phyloP scores from a whole-genome alignment of 2,797 vertebrate species.

The Hybognathus amarus region DNA sequence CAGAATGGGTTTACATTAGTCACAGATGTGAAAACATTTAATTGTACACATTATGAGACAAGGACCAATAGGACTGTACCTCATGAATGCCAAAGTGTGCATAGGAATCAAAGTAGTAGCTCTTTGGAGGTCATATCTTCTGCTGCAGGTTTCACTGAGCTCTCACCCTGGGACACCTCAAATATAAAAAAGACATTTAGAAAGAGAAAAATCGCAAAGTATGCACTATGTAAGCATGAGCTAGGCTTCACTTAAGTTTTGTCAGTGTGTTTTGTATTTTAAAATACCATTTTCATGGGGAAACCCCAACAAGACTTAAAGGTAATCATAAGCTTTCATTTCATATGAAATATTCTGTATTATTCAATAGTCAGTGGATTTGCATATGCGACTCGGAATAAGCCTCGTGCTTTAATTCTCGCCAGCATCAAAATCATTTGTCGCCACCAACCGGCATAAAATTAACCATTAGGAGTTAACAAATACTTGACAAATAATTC shows the following conservation, averaged over 20 bases:
- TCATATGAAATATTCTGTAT: too few species aligned
- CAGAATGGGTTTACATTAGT: background rate
- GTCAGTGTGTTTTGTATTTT: too few species aligned
- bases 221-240: background rate
- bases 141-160: constrained; percentile 85
- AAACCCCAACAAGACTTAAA: background rate
- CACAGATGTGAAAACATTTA: background rate
- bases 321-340: background rate
- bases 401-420: too few species aligned
- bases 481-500: too few species aligned
- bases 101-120: constrained; percentile 95
- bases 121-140: constrained; percentile 97
- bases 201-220: constrained; percentile 39
- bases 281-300: background rate
- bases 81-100: constrained; percentile 95
- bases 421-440: background rate
- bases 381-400: background rate
- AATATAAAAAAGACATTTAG: constrained; percentile 39
- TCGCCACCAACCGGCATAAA: background rate
- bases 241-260: background rate
- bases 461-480: background rate
- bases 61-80: constrained; percentile 68
- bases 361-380: too few species aligned
- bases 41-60: background rate
- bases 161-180: constrained; percentile 89